These are phyloP conservation scores for Campaea margaritaria DNA, from an alignment of 2,888 invertebrate genomes.

Conservation along the genomic window DNA sequence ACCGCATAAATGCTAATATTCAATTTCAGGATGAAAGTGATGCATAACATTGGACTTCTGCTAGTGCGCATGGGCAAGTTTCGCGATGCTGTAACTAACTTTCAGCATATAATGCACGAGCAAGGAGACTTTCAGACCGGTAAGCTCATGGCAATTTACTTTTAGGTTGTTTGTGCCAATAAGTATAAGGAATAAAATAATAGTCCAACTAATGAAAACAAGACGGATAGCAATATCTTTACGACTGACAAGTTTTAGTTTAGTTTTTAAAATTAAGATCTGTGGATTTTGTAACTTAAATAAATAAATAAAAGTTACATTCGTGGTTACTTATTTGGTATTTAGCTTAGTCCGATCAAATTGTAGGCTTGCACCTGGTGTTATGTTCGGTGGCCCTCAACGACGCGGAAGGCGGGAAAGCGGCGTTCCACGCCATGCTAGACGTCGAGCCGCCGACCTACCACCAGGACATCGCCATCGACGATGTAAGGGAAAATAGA, in stretches of 20 bases:
- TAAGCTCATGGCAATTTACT: constrained; percentile 30
- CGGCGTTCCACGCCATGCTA: constrained; percentile 94
- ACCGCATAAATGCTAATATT: not conserved
- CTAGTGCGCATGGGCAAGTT: constrained; percentile 98
- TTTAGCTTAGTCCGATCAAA: not conserved
- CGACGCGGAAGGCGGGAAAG: constrained; percentile 96
- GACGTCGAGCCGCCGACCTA: constrained; percentile 89
- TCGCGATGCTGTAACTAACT: constrained; percentile 97
- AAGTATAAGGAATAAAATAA: no score
- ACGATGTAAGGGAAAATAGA: constrained; percentile 63
- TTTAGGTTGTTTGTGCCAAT: no score
- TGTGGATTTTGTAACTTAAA: no score
- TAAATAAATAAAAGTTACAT: no score
- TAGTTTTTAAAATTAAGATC: no score
- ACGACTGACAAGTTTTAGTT: no score
- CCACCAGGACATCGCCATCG: constrained; percentile 76
- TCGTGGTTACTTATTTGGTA: no score
- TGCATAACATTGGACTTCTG: constrained; percentile 98
- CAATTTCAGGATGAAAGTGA: constrained; percentile 94
- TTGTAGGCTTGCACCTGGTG: constrained; percentile 93
- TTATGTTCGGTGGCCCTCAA: constrained; percentile 95
- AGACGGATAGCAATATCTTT: no score
- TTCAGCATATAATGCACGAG: constrained; percentile 99
- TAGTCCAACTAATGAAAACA: no score
- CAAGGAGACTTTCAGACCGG: constrained; percentile 94